A percentile compares a stretch with the other conserved stretches of the same genome.
These are phyloP conservation scores for Crocallis elinguaria DNA, from an alignment of 2,888 invertebrate genomes.

Conservation along the genomic window DNA sequence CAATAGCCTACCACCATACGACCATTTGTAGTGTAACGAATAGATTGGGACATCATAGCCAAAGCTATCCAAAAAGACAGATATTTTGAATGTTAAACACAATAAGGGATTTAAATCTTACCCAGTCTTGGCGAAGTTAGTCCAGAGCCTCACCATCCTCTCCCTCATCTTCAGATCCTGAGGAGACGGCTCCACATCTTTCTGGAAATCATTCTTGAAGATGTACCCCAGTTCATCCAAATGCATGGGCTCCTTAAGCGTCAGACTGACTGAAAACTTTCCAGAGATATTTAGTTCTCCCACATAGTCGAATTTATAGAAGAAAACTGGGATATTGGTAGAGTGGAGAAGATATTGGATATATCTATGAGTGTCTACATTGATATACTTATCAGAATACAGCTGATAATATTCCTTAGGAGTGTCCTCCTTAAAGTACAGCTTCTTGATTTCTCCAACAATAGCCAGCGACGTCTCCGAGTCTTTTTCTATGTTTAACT, in stretches of 20 bases:
- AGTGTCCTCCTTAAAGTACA: slow-evolving; percentile 69
- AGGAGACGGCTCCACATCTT: slow-evolving; percentile 59
- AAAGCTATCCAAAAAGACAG: not conserved
- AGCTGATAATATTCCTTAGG: slow-evolving; percentile 61
- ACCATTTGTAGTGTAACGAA: too few relatives aligned
- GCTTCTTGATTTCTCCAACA: slow-evolving; percentile 55
- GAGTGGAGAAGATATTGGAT: slow-evolving; percentile 65
- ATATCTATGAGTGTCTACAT: slow-evolving; percentile 65
- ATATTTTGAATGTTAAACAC: not conserved
- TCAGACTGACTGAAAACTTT: slow-evolving; percentile 44
- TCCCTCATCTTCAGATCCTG: slow-evolving; percentile 73
- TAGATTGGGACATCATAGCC: too few relatives aligned
- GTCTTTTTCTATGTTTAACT: slow-evolving; percentile 61
- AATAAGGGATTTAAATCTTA: slow-evolving; percentile 45
- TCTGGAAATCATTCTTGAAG: slow-evolving; percentile 65
- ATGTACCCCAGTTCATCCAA: slow-evolving; percentile 72
- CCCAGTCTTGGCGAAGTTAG: slow-evolving; percentile 80
- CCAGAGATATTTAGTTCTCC: slow-evolving; percentile 65
- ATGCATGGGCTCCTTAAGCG: slow-evolving; percentile 61
- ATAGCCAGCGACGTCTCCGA: slow-evolving; percentile 59
- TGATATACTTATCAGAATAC: slow-evolving; percentile 61
- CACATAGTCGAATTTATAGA: slow-evolving; percentile 73
- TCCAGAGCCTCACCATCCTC: slow-evolving; percentile 72
- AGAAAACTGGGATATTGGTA: slow-evolving; percentile 68
- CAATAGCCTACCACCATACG: too few relatives aligned